Percentiles rank a stretch among this genome's conserved stretches.
These are phyloP conservation scores for Lutjanus campechanus DNA, from an alignment of 2,797 vertebrate genomes.

Conservation along the genomic window DNA sequence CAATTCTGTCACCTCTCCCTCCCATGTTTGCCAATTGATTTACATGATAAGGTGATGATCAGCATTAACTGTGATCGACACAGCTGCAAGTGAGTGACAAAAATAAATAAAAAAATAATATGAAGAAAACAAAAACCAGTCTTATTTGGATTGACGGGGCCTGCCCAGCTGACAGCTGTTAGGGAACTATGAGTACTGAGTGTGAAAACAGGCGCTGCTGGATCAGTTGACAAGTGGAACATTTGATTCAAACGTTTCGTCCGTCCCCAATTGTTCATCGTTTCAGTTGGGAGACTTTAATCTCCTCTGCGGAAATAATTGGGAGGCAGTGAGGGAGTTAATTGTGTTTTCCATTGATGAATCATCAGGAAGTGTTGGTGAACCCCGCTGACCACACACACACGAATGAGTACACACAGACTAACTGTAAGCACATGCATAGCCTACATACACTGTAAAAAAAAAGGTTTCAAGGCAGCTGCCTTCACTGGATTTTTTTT, in stretches of 20 bases:
- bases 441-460: not conserved
- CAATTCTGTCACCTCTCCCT: conserved; percentile 53
- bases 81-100: conserved; percentile 27
- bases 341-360: conserved; percentile 75
- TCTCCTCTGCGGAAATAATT: conserved; percentile 74
- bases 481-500: too few species aligned
- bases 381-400: conserved; percentile 58
- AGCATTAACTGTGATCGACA: conserved; percentile 1
- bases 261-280: conserved; percentile 58
- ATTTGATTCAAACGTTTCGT: conserved; percentile 57
- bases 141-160: conserved; percentile 20
- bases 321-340: conserved; percentile 66
- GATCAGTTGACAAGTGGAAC: conserved; percentile 60
- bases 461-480: too few species aligned
- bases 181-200: conserved; percentile 34
- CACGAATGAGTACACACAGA: conserved; percentile 5
- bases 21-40: conserved; percentile 46
- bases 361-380: conserved; percentile 71
- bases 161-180: conserved; percentile 72
- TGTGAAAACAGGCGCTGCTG: conserved; percentile 54
- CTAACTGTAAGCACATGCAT: conserved; percentile 23
- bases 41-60: conserved; percentile 46
- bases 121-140: not conserved
- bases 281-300: conserved; percentile 69
- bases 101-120: not conserved